phyloP scores from a whole-genome alignment of 2,888 invertebrate genomes.

The Nephrotoma appendiculata region DNA sequence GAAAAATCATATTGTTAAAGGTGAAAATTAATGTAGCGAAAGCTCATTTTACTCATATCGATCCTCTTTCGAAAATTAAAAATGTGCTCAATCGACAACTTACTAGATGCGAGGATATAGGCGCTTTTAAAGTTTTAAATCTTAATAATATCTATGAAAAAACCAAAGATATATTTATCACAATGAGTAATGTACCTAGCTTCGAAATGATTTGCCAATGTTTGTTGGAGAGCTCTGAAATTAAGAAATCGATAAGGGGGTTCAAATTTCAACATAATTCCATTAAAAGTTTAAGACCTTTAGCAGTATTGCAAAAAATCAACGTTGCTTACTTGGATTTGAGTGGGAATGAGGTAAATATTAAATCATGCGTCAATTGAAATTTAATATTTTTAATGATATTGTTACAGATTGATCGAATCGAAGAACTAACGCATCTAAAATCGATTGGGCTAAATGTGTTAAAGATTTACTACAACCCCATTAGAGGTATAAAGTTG shows the following conservation, averaged over 20 bases:
- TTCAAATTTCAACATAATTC: constrained; percentile 12
- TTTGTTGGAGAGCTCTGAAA: constrained; percentile 8
- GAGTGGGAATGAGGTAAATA: constrained; percentile 12
- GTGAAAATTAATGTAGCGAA: constrained; percentile 7
- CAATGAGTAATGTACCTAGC: constrained; percentile 9
- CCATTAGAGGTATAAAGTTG: constrained; percentile 1
- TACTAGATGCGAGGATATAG: background rate
- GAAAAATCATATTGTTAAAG: background rate
- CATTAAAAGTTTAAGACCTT: constrained; percentile 8
- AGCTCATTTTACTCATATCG: background rate
- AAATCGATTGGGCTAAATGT: constrained; percentile 8
- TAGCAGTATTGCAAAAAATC: constrained; percentile 6
- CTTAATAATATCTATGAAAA: background rate
- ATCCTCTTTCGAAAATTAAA: background rate
- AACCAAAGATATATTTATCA: constrained; percentile 9
- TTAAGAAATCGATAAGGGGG: constrained; percentile 12
- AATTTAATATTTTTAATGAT: background rate
- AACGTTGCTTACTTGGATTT: constrained; percentile 10
- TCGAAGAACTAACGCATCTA: constrained; percentile 8
- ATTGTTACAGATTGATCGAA: constrained; percentile 9
- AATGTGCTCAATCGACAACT: background rate
- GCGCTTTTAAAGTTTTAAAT: background rate
- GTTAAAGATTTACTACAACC: constrained; percentile 12
- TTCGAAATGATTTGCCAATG: constrained; percentile 10
- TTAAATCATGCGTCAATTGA: background rate